Conservation (phyloP, 2,113 vertebrate genomes). For the Chiloscyllium plagiosum region DNA sequence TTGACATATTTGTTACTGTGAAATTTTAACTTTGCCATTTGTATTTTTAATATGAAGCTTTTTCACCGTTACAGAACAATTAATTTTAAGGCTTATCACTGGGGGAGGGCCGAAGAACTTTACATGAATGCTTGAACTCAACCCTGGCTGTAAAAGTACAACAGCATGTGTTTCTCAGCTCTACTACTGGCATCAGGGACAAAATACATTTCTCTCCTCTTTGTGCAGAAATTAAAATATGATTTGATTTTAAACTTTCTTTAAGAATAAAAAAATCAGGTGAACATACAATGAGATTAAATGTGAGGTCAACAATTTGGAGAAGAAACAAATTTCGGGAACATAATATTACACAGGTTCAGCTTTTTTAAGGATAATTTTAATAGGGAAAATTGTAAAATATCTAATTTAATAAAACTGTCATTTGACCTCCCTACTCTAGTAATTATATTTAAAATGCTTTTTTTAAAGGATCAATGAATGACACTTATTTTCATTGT, state of each 20-base stretch:
- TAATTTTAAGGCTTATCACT: background rate
- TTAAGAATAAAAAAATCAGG: background rate
- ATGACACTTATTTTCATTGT: background rate
- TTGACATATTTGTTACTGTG: background rate
- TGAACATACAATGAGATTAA: background rate
- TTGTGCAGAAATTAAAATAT: background rate
- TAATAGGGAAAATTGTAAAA: background rate
- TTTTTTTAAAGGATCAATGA: background rate
- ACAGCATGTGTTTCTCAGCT: background rate
- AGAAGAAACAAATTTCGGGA: background rate
- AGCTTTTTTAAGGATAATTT: background rate
- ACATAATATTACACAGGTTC: background rate
- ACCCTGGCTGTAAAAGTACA: background rate
- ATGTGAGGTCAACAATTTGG: background rate
- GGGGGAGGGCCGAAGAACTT: background rate
- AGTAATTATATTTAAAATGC: background rate
- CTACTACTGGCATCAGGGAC: background rate
- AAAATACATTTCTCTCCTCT: background rate
- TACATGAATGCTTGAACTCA: background rate
- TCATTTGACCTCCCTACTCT: background rate
- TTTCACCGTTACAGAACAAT: background rate
- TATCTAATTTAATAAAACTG: background rate
- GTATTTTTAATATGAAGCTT: background rate
- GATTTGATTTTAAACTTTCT: background rate
- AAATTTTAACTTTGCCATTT: background rate